Evolutionary conservation across 2,797 vertebrate genomes (phyloP).

Genomic region (Psittacula echo): DNA sequence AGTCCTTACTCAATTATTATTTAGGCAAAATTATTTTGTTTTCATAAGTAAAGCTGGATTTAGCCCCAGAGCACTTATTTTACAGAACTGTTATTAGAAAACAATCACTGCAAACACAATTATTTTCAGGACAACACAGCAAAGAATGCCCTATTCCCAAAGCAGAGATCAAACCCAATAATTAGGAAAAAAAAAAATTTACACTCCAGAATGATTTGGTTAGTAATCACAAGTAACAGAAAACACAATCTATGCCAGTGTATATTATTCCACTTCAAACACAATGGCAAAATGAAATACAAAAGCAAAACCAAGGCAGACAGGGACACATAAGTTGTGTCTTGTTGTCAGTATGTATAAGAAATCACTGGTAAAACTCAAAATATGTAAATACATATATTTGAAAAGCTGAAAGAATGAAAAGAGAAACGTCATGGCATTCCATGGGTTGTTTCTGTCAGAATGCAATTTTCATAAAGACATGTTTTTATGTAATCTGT

Average conservation of each 20-base stretch:
- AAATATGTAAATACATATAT: not conserved
- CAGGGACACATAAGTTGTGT: not conserved
- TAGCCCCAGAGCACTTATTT: constrained; percentile 14
- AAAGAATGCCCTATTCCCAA: constrained; percentile 43
- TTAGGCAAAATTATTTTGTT: constrained; percentile 32
- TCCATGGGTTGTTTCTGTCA: not conserved
- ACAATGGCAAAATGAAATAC: constrained; percentile 22
- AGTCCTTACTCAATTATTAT: constrained; percentile 28
- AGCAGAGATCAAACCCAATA: constrained; percentile 45
- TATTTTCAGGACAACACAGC: constrained; percentile 47
- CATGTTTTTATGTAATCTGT: not conserved
- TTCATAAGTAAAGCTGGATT: constrained; percentile 3
- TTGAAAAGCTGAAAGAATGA: not conserved
- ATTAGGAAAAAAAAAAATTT: not conserved
- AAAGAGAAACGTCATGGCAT: not conserved
- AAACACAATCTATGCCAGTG: constrained; percentile 24
- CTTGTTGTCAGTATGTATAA: not conserved
- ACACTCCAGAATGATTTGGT: constrained; percentile 10
- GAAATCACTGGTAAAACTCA: constrained; percentile 31
- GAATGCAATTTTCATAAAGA: not conserved
- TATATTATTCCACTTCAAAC: constrained; percentile 29
- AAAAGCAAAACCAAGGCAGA: constrained; percentile 21
- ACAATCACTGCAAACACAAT: constrained; percentile 48
- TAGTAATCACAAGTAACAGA: constrained; percentile 50
- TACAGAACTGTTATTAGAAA: constrained; percentile 39